Conservation (phyloP, 2,888 invertebrate species). For the Aproaerema taeniolella region DNA sequence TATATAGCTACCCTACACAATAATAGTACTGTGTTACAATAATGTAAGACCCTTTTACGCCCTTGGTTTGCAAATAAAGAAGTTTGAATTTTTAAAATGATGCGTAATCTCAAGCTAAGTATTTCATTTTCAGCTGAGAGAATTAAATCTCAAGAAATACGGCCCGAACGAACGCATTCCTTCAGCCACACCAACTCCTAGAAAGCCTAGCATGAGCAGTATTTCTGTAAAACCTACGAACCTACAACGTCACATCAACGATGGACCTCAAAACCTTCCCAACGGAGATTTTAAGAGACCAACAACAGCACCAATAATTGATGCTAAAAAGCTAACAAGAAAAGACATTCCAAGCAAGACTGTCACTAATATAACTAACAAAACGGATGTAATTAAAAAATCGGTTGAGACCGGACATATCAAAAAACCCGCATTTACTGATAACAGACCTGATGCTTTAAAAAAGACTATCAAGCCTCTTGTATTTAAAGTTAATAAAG, state of each 20-base stretch:
- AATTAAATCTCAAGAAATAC: conserved; percentile 58
- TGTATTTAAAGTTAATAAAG: too few species aligned
- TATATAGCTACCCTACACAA: too few species aligned
- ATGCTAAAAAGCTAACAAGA: neutral
- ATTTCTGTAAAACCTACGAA: too few species aligned
- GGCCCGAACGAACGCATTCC: conserved; percentile 24
- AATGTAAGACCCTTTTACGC: too few species aligned
- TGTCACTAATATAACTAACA: neutral
- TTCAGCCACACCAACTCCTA: conserved; percentile 13
- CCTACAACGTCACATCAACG: conserved; percentile 13
- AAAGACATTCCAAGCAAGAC: neutral
- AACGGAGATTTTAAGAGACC: conserved; percentile 33
- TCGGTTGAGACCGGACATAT: too few species aligned
- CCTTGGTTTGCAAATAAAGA: too few species aligned
- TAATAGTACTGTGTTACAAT: too few species aligned
- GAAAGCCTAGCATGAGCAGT: too few species aligned
- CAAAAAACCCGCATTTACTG: too few species aligned
- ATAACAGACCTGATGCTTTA: too few species aligned
- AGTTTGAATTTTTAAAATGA: neutral
- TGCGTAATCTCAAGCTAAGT: neutral
- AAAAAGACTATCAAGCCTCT: too few species aligned
- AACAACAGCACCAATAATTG: conserved; percentile 22
- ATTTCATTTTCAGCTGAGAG: conserved; percentile 44
- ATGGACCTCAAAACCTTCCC: conserved; percentile 30
- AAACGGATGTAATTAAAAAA: too few species aligned